Percentiles rank a stretch among this genome's conserved stretches.
Conservation (phyloP, 2,797 vertebrate species). For the Crocidura indochinensis region DNA sequence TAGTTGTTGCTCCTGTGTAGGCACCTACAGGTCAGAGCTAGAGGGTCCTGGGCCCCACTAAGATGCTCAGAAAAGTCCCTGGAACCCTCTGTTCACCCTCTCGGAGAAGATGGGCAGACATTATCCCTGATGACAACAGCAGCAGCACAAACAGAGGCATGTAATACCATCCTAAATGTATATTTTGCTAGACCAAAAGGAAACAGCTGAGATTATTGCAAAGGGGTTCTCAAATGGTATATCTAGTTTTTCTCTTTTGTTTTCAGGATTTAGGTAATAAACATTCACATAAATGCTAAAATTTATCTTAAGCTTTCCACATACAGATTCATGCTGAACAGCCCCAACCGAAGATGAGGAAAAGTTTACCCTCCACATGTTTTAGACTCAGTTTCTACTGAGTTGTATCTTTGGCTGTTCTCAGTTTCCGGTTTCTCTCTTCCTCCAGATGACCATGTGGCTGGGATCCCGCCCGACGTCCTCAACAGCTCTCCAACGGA, state of each 20-base stretch:
- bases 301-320: not conserved
- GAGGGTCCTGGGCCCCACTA: not conserved
- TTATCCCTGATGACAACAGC: not conserved
- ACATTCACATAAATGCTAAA: not conserved
- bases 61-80: not conserved
- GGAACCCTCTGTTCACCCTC: not conserved
- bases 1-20: not conserved
- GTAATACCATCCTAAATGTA: not conserved
- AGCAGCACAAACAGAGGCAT: not conserved
- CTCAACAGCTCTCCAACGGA: constrained; percentile 93
- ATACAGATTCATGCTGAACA: not conserved
- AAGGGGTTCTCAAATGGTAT: not conserved
- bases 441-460: constrained; percentile 81
- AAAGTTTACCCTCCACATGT: too few relatives aligned
- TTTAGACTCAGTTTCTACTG: not conserved
- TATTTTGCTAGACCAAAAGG: not conserved
- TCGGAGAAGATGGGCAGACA: not conserved
- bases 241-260: constrained; percentile 45
- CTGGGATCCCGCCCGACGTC: constrained; percentile 86
- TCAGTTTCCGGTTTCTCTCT: constrained; percentile 21
- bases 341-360: not conserved
- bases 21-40: not conserved
- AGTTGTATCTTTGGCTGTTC: not conserved
- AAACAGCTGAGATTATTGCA: not conserved
- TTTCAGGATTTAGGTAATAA: constrained; percentile 3